Conservation (phyloP, 1,140 invertebrate genomes). For the Sminthurinus signatus region DNA sequence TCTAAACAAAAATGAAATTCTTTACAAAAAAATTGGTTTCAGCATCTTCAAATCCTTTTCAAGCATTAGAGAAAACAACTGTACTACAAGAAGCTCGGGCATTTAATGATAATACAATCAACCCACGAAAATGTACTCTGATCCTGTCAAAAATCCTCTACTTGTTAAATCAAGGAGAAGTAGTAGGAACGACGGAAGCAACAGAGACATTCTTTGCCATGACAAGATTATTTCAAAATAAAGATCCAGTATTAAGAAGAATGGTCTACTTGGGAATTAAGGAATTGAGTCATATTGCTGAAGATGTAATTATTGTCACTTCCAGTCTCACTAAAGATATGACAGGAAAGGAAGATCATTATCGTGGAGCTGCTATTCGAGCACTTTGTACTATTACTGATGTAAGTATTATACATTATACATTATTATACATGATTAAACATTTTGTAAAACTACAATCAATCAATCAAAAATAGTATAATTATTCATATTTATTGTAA, state of each 20-base stretch:
- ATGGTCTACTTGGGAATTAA: conserved; percentile 98
- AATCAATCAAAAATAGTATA: neutral
- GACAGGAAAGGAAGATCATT: conserved; percentile 96
- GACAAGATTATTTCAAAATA: conserved; percentile 97
- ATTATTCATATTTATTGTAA: too few relatives aligned
- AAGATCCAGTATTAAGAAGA: conserved; percentile 86
- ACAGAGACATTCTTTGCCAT: conserved; percentile 99
- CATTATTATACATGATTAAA: too few relatives aligned
- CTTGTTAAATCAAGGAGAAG: conserved; percentile 86
- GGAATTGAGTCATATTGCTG: conserved; percentile 86
- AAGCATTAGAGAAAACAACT: conserved; percentile 89
- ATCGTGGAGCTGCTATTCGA: conserved; percentile 89
- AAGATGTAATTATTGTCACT: conserved; percentile 99
- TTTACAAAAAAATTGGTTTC: conserved; percentile 25
- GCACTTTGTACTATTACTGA: conserved; percentile 97
- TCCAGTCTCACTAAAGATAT: conserved; percentile 97
- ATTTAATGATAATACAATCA: conserved; percentile 96
- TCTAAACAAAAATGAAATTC: too few relatives aligned
- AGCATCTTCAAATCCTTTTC: conserved; percentile 77
- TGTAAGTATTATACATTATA: conserved; percentile 52
- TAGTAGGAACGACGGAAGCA: conserved; percentile 84
- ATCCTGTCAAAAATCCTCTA: conserved; percentile 96
- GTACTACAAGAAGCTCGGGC: conserved; percentile 93
- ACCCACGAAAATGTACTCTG: conserved; percentile 90
- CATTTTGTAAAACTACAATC: conserved; percentile 1